phyloP scores from a whole-genome alignment of 2,888 invertebrate genomes.

The Thyatira batis region DNA sequence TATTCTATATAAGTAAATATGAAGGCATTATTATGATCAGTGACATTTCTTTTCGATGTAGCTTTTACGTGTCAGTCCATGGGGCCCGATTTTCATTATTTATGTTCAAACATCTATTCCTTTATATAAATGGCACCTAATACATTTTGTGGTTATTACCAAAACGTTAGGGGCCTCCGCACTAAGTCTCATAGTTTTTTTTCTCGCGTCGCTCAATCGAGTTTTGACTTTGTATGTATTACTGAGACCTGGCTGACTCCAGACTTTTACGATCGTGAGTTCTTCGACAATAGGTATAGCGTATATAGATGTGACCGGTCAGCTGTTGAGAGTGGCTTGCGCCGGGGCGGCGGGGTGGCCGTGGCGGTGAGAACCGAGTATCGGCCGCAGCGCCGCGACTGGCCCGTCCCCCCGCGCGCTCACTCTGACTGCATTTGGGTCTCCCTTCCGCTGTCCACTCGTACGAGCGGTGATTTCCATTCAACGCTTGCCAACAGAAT shows the following conservation, averaged over 20 bases:
- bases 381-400: slow-evolving; percentile 1
- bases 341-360: slow-evolving; percentile 8
- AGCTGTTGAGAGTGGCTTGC: background rate
- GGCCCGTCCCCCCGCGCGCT: slow-evolving; percentile 3
- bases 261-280: slow-evolving; percentile 13
- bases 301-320: no score
- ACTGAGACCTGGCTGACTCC: slow-evolving; percentile 13
- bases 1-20: no score
- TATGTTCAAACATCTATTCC: no score
- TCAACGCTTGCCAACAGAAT: no score
- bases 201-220: slow-evolving; percentile 2
- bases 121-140: no score
- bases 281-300: slow-evolving; percentile 8
- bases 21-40: no score
- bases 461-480: no score
- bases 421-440: slow-evolving; percentile 4
- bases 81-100: no score
- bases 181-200: slow-evolving; percentile 15
- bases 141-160: slow-evolving; percentile 8
- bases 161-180: slow-evolving; percentile 16
- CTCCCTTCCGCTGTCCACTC: background rate
- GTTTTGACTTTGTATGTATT: slow-evolving; percentile 15
- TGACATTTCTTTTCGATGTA: no score
- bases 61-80: no score
- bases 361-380: background rate